Evolutionary conservation across 2,888 invertebrate genomes (phyloP).

Genomic region (Sturmia bella): DNA sequence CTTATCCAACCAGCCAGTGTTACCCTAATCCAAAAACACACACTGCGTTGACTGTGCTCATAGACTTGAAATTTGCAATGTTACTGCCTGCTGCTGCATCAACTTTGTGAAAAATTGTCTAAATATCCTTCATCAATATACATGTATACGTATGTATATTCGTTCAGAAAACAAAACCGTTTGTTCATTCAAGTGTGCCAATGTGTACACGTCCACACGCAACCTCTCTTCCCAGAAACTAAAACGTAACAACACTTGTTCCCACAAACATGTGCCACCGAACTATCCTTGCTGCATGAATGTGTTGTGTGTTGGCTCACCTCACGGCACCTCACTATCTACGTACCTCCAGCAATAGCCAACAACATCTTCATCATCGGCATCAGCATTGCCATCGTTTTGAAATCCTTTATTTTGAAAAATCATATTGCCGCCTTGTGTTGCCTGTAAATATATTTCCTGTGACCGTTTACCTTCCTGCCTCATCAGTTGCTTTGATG

Average conservation of each 20-base stretch:
- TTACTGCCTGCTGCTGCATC: constrained; percentile 52
- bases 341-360: too few relatives aligned
- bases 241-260: not conserved
- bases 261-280: not conserved
- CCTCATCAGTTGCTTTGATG: not conserved
- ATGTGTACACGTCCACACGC: constrained; percentile 63
- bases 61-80: constrained; percentile 33
- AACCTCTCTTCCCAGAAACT: constrained; percentile 65
- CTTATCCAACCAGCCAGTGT: not conserved
- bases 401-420: constrained; percentile 50
- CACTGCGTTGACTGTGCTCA: constrained; percentile 50
- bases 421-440: constrained; percentile 66
- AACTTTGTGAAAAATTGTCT: constrained; percentile 66
- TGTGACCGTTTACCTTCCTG: constrained; percentile 33
- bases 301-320: constrained; percentile 6
- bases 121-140: constrained; percentile 80
- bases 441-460: constrained; percentile 65
- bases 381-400: constrained; percentile 23
- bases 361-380: constrained; percentile 14
- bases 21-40: constrained; percentile 24
- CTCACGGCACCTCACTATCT: not conserved
- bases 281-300: constrained; percentile 20
- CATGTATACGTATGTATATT: constrained; percentile 66
- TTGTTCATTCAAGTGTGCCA: not conserved
- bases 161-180: not conserved